Evolutionary conservation across 2,113 vertebrate genomes (phyloP), one percentile per base, ranked within the genome.

Genomic region (Zosterops japonicus): DNA sequence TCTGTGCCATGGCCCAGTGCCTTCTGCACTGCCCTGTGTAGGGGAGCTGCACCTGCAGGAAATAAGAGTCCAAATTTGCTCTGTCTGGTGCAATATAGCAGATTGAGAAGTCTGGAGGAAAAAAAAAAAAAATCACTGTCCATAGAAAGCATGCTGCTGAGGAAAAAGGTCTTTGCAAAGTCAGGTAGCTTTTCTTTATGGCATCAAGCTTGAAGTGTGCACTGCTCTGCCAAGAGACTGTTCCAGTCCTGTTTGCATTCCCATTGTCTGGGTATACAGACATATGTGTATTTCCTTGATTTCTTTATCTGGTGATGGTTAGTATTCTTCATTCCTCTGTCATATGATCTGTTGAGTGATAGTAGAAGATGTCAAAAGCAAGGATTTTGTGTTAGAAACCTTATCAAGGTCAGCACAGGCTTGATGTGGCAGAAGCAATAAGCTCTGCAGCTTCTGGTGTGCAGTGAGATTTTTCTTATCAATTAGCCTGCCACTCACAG

Each of bases 361-460:
- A 75, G 71, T 1, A 84, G 56, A 52, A 82, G 77, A 31, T 2
- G 35, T 42, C 56, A 84, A 46, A 63, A 67, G 56, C 1, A 6
- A 91, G 72, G 65, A 81, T 82, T 89, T 93, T 87, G 35, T 89
- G 56, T 93, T 59, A 36, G 81, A 57, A 91, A 39, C 47, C 27
- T 71, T 93, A 22, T 35, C 1, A 17, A 78, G 65, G 50, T 47
- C 60, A 78, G 64, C 35, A 36, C 3, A 6, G 29, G 52, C 39
- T 93, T 50, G 56, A 70, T 70, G 87, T 81, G 77, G 69, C 91
- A 89, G 77, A 78, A 87, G 77, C 56, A 89, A 47, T 89, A 83
- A 92, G 42, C 25, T 86, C 63, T 61, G 57, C 67, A 69, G 67
- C 64, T 93, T 71, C 87, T 89, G 77, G 39, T 29, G 59, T 70